Base-by-base conservation (phyloP, 2,888 invertebrate species). In the Campaea margaritaria region DNA sequence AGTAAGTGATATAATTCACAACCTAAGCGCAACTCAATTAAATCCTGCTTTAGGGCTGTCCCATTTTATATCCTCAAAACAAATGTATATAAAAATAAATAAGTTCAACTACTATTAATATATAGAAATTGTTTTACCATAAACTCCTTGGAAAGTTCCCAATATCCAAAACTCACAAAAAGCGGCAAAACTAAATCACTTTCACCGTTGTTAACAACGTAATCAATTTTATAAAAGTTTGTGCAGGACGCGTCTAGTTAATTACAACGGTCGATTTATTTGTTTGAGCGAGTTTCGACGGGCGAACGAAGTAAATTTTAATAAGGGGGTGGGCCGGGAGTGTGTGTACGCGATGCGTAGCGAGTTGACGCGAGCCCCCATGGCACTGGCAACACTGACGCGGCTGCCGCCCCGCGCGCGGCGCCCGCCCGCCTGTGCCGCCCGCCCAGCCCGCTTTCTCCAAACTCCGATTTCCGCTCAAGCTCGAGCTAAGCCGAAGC, bases 401-500 rank as follows among this genome's bases (percentile, higher is more conserved):
- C 52, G 50, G 58, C 45, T 45, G 49, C 51, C 61, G 57, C 65
- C 46, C 41, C 60, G 54, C 60, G 42, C 49, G 41, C 49, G 72
- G 41, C 64, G 46, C 67, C 70, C 68, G 72, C 68, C 77, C 77
- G 41, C 59, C 54, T 45, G 28, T 50, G 43, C 62, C 58, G 57
- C 60, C 48, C 64, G 46, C 58, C 45, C 53, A 53, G 16, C 53
- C 78, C 72, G 76, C 75, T 74, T 82, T 76, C 74, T 77, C 68
- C 82, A 71, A 82, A 82, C 85, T 86, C 85, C 78, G 84, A 81
- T 82, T 82, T 78, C 84, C 82, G 81, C 82, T 82, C 82, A 73
- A 52, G 39, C 59, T 38, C 49, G 41, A 75, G 79, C 87, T 88
- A 85, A 89, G 86, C 88, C 85, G 78, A 83, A 88, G 89, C 91